phyloP scores from a whole-genome alignment of 1,140 invertebrate species.

The Atta texana region DNA sequence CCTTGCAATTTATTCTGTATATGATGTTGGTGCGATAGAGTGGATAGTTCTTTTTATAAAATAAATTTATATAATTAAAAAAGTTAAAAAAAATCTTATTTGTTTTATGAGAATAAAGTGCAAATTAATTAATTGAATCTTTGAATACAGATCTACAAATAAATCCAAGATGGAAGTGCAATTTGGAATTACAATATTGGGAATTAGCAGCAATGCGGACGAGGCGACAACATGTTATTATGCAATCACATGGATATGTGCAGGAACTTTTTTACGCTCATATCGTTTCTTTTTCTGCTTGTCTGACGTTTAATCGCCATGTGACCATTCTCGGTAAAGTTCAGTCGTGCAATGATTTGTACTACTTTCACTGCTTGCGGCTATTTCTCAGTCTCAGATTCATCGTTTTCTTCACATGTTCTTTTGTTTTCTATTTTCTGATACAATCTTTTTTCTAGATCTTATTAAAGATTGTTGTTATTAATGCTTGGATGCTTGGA shows the following conservation, averaged over 20 bases:
- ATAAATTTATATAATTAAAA: neutral
- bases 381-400: conserved; percentile 58
- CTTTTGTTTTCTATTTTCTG: conserved; percentile 55
- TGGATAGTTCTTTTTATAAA: neutral
- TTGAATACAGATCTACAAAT: neutral
- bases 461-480: neutral
- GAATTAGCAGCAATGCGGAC: neutral
- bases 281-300: conserved; percentile 39
- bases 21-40: too few relatives aligned
- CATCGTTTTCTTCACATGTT: neutral
- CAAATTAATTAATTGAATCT: neutral
- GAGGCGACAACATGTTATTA: conserved; percentile 52
- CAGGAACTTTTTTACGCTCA: conserved; percentile 59
- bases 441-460: conserved; percentile 2
- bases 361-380: conserved; percentile 79
- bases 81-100: neutral
- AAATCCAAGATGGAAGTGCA: neutral
- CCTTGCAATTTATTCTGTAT: too few relatives aligned
- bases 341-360: conserved; percentile 64
- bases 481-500: neutral
- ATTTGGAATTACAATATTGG: neutral
- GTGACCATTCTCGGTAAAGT: conserved; percentile 76
- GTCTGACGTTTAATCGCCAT: conserved; percentile 56
- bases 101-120: neutral
- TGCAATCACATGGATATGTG: conserved; percentile 56